Evolutionary conservation across 2,797 vertebrate species (phyloP).

Genomic region (Pogoniulus pusillus): DNA sequence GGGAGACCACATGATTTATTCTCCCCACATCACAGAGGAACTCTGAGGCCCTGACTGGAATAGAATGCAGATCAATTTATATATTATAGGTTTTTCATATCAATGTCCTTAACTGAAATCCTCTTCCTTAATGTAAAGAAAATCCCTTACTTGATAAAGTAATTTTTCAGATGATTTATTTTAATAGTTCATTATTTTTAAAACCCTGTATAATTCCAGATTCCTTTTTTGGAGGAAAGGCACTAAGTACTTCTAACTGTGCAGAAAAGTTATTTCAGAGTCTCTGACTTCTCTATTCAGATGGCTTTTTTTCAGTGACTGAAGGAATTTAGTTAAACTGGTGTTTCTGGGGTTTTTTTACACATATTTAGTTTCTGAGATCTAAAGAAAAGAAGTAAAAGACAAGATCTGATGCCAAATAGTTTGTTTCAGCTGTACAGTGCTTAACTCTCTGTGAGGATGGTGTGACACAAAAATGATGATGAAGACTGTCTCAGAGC

Average conservation of each 20-base stretch:
- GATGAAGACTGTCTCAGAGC: neutral
- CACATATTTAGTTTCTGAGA: neutral
- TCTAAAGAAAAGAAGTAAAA: neutral
- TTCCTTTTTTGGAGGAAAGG: rapidly evolving
- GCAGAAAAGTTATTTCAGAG: neutral
- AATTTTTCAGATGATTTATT: neutral
- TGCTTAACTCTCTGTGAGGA: neutral
- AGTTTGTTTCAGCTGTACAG: neutral
- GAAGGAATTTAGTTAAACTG: neutral
- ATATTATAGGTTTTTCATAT: neutral
- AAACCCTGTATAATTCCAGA: neutral
- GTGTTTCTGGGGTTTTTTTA: neutral
- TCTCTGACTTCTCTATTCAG: neutral
- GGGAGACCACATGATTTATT: neutral
- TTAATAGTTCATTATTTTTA: neutral
- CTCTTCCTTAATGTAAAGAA: neutral
- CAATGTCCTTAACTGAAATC: neutral
- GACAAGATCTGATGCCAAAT: neutral
- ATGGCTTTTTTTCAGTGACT: neutral
- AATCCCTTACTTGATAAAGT: neutral
- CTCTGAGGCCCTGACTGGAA: neutral
- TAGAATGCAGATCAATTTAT: neutral
- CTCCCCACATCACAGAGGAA: neutral
- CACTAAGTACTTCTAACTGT: neutral
- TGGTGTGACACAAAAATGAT: neutral